Evolutionary conservation across 1,140 invertebrate species (phyloP), one percentile per base, ranked within the genome.

Genomic region (Nasonia longicornis): DNA sequence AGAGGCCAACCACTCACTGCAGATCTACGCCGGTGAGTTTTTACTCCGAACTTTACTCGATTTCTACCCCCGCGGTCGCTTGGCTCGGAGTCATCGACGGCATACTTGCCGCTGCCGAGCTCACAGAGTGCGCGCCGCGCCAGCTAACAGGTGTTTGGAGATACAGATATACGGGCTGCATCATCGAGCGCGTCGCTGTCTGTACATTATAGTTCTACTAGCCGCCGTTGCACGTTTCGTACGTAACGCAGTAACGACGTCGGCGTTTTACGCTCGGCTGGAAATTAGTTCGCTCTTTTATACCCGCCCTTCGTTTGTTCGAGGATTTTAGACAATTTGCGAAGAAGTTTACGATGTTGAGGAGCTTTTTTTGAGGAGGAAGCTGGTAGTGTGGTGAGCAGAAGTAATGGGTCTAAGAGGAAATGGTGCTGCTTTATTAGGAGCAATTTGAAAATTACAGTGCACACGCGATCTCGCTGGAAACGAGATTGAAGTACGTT

Each of bases 71-170:
- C 26, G 26, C 26, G 26, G 26, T 26, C 26, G 26, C 26, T 26
- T 26, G 26, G 58, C 58, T 22, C 58, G 8, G 0, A 22, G 58
- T 22, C 20, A 42, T 42, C 38, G 38, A 42, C 38, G 38, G 38
- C 7, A 42, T 8, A 42, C 7, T n/a, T 63, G 58, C 58, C 14
- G 58, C 58, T 16, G 8, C 26, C 29, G 29, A 67, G 22, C 64
- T 26, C 26, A 8, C 10, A 0, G 22, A 63, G 6, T 29, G 22
- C 64, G 64, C 64, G 29, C 26, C 14, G 64, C 63, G 2, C 1
- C 84, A 84, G 88, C 86, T 90, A 90, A 90, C 89, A 90, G 89
- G 89, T 90, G 89, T 89, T 86, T 84, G 84, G 75, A 87, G 84
- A 89, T 90, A 90, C 88, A 90, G 87, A 84, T 90, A 89, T 84